Evolutionary conservation across 2,113 vertebrate genomes (phyloP).

Genomic region (Austrofundulus limnaeus): DNA sequence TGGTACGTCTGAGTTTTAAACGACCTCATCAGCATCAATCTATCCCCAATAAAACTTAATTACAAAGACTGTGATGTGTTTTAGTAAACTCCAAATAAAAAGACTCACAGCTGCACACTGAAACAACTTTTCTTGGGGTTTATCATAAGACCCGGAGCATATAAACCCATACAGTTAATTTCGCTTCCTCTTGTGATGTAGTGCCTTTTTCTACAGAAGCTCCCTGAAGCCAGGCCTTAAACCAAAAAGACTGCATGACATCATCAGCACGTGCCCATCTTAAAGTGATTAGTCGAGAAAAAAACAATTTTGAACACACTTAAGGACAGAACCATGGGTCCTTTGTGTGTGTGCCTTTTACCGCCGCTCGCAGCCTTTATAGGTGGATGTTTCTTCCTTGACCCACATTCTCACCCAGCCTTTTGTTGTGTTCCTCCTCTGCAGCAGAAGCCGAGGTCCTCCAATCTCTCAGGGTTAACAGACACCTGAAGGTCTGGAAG

Average conservation of each 20-base stretch:
- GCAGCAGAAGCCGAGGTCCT: slow-evolving; percentile 9
- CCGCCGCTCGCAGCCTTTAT: slow-evolving; percentile 10
- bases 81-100: neutral
- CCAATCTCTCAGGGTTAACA: slow-evolving; percentile 15
- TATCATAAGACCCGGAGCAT: slow-evolving; percentile 6
- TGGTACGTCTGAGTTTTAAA: neutral
- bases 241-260: slow-evolving; percentile 27
- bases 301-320: neutral
- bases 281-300: slow-evolving; percentile 40
- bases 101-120: too few relatives aligned
- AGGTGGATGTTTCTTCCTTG: slow-evolving; percentile 29
- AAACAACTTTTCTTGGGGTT: slow-evolving; percentile 23
- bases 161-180: slow-evolving; percentile 26
- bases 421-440: slow-evolving; percentile 11
- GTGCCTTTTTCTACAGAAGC: slow-evolving; percentile 20
- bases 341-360: slow-evolving; percentile 1
- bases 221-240: neutral
- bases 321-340: slow-evolving; percentile 11
- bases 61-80: slow-evolving; percentile 31
- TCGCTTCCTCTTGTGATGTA: slow-evolving; percentile 16
- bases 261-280: slow-evolving; percentile 32
- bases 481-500: slow-evolving; percentile 20
- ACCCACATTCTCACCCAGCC: slow-evolving; percentile 46
- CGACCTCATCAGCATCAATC: neutral
- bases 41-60: slow-evolving; percentile 5